Percentiles rank a stretch among this genome's conserved stretches.
Conservation (phyloP, 2,113 vertebrate species). For the Phaetusa simplex region DNA sequence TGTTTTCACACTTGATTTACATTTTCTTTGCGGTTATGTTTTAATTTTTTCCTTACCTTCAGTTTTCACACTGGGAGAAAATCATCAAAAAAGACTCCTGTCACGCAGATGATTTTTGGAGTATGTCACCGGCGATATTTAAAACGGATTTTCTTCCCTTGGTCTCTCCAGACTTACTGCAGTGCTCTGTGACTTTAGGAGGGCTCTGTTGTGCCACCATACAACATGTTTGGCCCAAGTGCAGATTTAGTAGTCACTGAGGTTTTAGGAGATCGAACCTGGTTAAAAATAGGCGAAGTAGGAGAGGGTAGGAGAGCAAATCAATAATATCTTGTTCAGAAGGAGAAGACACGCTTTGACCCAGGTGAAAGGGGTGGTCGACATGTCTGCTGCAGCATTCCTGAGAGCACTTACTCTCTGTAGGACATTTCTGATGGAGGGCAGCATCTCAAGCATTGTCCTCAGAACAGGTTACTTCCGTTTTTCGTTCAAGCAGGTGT, state of each 20-base stretch:
- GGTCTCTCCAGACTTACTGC: neutral
- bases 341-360: neutral
- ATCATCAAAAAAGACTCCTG: neutral
- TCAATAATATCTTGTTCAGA: neutral
- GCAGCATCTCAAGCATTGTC: neutral
- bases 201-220: neutral
- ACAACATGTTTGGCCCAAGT: neutral
- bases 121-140: neutral
- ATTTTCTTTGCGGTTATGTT: neutral
- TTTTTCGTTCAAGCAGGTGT: neutral
- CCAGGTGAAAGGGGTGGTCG: neutral
- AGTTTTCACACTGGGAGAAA: neutral
- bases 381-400: accelerated
- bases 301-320: neutral
- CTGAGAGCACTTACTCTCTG: neutral
- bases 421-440: neutral
- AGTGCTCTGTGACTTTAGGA: neutral
- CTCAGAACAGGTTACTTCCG: neutral
- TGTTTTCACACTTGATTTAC: neutral
- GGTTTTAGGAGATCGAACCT: neutral
- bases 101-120: neutral
- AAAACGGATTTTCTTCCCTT: neutral
- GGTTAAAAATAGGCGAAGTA: neutral
- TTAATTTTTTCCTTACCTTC: neutral
- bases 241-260: neutral